Conservation (phyloP, 2,113 vertebrate species). For the Myrmecobius fasciatus region DNA sequence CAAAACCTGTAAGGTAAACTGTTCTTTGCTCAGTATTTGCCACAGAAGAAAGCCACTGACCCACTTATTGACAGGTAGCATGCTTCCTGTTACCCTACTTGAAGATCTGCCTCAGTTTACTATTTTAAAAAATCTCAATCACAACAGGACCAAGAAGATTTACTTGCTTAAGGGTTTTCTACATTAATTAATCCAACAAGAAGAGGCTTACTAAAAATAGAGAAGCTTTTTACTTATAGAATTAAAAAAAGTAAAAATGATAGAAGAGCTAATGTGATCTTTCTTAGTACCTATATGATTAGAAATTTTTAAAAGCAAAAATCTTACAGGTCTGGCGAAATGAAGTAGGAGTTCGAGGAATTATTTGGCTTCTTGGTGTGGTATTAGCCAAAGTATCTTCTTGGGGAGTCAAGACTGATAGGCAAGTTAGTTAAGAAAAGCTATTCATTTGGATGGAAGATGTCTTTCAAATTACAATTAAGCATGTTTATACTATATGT, state of each 20-base stretch:
- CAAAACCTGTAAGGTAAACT: background rate
- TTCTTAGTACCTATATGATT: slow-evolving; percentile 1
- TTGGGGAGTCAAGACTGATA: slow-evolving; percentile 80
- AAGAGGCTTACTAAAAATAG: slow-evolving; percentile 38
- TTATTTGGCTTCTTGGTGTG: slow-evolving; percentile 75
- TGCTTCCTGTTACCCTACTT: background rate
- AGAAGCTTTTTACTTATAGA: slow-evolving; percentile 39
- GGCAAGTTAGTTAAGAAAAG: slow-evolving; percentile 78
- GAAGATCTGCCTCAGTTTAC: background rate
- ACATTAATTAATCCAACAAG: background rate
- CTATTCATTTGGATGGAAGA: slow-evolving; percentile 40
- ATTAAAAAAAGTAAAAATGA: background rate
- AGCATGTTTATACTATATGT: slow-evolving; percentile 36
- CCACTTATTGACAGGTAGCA: background rate
- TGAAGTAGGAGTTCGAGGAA: slow-evolving; percentile 81
- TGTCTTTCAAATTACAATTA: slow-evolving; percentile 37
- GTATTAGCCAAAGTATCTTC: slow-evolving; percentile 81
- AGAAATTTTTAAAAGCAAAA: slow-evolving; percentile 47
- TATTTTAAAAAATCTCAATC: background rate
- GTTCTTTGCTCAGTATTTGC: background rate
- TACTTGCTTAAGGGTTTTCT: slow-evolving; percentile 6
- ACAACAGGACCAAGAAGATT: background rate
- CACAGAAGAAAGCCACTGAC: background rate
- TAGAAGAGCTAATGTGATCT: background rate
- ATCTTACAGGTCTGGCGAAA: slow-evolving; percentile 84